phyloP scores from a whole-genome alignment of 2,113 vertebrate species.

The Tor tambroides region DNA sequence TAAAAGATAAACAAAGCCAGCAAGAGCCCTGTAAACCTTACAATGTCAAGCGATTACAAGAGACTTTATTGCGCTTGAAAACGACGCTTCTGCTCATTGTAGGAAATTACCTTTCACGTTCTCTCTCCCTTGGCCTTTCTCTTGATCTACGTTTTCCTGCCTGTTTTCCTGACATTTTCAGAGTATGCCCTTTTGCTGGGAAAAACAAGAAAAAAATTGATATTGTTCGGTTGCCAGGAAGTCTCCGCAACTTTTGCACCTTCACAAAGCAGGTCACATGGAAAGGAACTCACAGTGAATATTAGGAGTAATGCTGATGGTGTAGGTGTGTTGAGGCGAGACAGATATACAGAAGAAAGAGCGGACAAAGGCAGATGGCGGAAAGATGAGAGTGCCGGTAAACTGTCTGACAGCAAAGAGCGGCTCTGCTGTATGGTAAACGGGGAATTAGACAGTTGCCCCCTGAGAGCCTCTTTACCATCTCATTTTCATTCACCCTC shows the following conservation, averaged over 20 bases:
- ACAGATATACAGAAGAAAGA: not conserved
- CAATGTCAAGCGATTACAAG: not conserved
- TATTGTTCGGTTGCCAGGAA: not conserved
- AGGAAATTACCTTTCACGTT: not conserved
- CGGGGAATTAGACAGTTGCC: slow-evolving; percentile 24
- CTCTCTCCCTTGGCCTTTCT: not conserved
- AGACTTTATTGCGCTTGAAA: slow-evolving; percentile 25
- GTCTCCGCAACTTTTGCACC: not conserved
- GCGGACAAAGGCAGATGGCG: not conserved
- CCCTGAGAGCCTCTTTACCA: not conserved
- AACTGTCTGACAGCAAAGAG: slow-evolving; percentile 20
- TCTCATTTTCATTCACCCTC: slow-evolving; percentile 2
- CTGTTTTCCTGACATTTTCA: not conserved
- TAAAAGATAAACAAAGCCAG: slow-evolving; percentile 31
- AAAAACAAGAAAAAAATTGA: not conserved
- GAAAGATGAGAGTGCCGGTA: not conserved
- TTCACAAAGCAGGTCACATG: not conserved
- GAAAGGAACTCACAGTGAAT: too few species aligned
- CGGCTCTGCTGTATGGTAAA: slow-evolving; percentile 11
- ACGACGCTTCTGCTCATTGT: slow-evolving; percentile 5
- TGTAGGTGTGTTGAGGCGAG: not conserved
- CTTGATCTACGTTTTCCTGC: not conserved
- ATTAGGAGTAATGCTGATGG: not conserved
- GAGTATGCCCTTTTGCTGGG: not conserved
- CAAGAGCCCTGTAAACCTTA: slow-evolving; percentile 13